Base-by-base conservation (phyloP, 2,888 invertebrate species). In the Rhagonycha lutea region DNA sequence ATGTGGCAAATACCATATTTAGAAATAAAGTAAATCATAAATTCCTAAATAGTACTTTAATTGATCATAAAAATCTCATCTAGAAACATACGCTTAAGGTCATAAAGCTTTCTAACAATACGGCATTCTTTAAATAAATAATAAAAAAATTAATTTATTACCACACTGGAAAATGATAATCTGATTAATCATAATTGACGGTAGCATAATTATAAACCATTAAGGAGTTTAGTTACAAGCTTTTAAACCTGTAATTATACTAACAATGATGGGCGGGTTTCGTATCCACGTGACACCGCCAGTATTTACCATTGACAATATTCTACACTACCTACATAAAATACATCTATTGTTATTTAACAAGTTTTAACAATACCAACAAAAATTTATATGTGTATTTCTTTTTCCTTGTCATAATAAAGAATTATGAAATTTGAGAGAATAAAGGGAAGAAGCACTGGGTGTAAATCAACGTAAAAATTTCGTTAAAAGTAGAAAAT, bases 161-260 rank as follows among this genome's bases (percentile, higher is more conserved):
- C 26, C 61, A 18, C 70, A 70, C 62, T 18, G 67, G 76, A 76
- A 78, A 78, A 76, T 73, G 70, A 75, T 74, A 74, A 47, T 61
- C 28, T 77, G 81, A 84, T 84, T 84, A 84, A 84, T 84, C 84
- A 83, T 84, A 84, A 83, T 82, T 83, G 84, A 84, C 86, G 81
- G 86, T 86, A 86, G 87, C 86, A 82, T 86, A 85, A 86, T 86
- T 86, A 86, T 83, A 82, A 81, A 82, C 84, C 83, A 85, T 86
- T 86, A 85, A 83, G 82, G 82, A 83, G 80, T 82, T 80, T 79
- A 81, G 80, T 79, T 79, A 75, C 73, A 79, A 78, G 77, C 69
- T 81, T 77, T 47, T 81, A 86, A 65, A 86, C 86, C 83, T 85
- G 83, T 86, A 86, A 87, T 87, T 87, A 87, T 83, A 65, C 26